Base-by-base conservation (phyloP, 1,140 invertebrate species). In the Tetramorium parvispinum region DNA sequence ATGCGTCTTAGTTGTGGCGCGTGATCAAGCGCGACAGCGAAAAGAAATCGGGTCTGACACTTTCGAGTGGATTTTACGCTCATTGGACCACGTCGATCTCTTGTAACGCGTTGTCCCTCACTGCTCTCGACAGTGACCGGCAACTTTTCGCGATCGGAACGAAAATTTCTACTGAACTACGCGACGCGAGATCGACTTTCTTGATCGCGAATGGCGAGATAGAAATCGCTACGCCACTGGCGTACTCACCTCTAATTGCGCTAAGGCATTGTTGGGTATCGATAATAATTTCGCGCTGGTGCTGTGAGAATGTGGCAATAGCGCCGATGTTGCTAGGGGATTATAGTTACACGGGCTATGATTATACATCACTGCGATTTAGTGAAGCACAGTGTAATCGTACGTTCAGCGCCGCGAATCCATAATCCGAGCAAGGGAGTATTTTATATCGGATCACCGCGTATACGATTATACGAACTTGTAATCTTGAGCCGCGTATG, bases 251-350 rank as follows among this genome's bases (percentile, higher is more conserved):
- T 87, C 59, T 87, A 87, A 90, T 87, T 90, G 88, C 88, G 27
- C 63, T 53, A 68, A 40, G 51, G 68, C 32, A 90, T 89, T 88
- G 88, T 90, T 81, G 71, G 43, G 49, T 77, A 83, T 88, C 70
- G 75, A 78, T 77, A 85, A 90, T 90, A 90, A 90, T 90, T 88
- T 85, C 57, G 57, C 57, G 63, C 61, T n/a, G 46, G 53, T 43
- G 46, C 46, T 88, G n/a, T 61, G 40, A 57, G 53, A 61, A 82
- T 70, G 88, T 85, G 61, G 82, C 32, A 90, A 90, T 76, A 79
- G 68, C 46, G 51, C 86, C 59, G 81, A 61, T 78, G 73, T 85
- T 87, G 87, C 76, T 10, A 40, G 24, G 71, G 49, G 86, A 65
- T 85, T 88, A 76, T 76, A 76, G 55, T 40, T 63, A 61, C 65